Base-by-base conservation (phyloP, 2,888 invertebrate genomes). In the Homarus gammarus region DNA sequence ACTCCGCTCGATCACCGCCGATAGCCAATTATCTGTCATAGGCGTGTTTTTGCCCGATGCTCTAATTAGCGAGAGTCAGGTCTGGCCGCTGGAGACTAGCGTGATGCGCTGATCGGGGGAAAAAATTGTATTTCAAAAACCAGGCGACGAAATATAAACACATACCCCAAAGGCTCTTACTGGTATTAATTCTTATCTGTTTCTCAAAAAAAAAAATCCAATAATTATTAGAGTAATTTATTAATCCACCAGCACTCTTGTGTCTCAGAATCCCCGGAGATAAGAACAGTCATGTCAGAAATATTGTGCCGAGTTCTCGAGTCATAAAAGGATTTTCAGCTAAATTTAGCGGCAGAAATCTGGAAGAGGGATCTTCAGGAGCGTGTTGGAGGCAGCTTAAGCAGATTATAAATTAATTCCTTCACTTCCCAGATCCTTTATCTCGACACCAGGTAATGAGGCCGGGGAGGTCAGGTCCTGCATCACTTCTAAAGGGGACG, bases 341-440 rank as follows among this genome's bases (percentile, higher is more conserved):
- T 56, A 18, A 56, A 18, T 18, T 56, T 56, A 0, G 56, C 3
- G 56, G 15, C 22, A 56, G 56, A 22, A 15, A 56, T 56, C 56
- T 56, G 15, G 22, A 56, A 18, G 56, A 5, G 18, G n/a, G 2
- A 18, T 56, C 56, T 56, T 15, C 56, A 18, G 56, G 56, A 56
- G 56, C 56, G 18, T 56, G 56, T 56, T 56, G 22, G 1, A 56
- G 18, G 56, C 18, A 56, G 56, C 56, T 56, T 56, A 56, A 56
- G 56, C 56, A 56, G 56, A 56, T 56, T 56, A 56, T 56, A 56
- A 56, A 56, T 56, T 56, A 56, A 56, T 56, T 56, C 56, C 56
- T 56, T n/a, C 3, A 22, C 56, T 56, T 56, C 56, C 56, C 15
- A 56, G 56, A 56, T 56, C 22, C 18, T 22, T 56, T 56, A 56